A percentile compares a stretch with the other conserved stretches of the same genome.
These are phyloP conservation scores for Smittia aterrima DNA, from an alignment of 2,888 invertebrate genomes.

Conservation along the genomic window DNA sequence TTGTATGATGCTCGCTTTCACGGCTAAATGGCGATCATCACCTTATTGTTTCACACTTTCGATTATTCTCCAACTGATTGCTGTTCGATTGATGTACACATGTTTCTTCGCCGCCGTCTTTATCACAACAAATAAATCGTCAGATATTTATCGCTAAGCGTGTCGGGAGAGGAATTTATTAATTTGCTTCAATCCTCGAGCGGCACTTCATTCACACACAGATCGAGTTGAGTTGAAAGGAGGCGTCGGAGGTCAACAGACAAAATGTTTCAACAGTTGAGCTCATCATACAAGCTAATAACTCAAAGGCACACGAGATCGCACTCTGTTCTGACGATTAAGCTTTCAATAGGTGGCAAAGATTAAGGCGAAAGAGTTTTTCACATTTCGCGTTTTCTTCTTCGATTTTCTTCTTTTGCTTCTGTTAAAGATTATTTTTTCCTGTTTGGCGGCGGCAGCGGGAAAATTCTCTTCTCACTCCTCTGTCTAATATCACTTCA, in stretches of 20 bases:
- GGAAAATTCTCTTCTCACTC: slow-evolving; percentile 29
- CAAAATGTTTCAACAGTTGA: slow-evolving; percentile 31
- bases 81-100: slow-evolving; percentile 12
- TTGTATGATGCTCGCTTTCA: slow-evolving; percentile 29
- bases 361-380: slow-evolving; percentile 44
- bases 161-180: slow-evolving; percentile 17
- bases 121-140: slow-evolving; percentile 20
- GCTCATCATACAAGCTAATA: slow-evolving; percentile 32
- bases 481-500: slow-evolving; percentile 41
- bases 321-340: slow-evolving; percentile 47
- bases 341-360: slow-evolving; percentile 50
- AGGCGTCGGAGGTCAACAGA: slow-evolving; percentile 1
- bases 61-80: slow-evolving; percentile 38
- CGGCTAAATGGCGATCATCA: slow-evolving; percentile 45
- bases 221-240: neutral
- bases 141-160: slow-evolving; percentile 28
- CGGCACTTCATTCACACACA: slow-evolving; percentile 12
- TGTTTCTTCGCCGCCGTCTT: neutral
- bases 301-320: slow-evolving; percentile 38
- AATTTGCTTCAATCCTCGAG: slow-evolving; percentile 16
- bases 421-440: slow-evolving; percentile 39
- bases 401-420: neutral
- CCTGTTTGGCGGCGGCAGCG: slow-evolving; percentile 30
- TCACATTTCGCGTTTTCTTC: slow-evolving; percentile 9
- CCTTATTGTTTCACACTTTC: slow-evolving; percentile 48